Evolutionary conservation across 23 tunicate genomes (phyloP), one percentile per base, ranked within the genome.

Genomic region (Phallusia fumigata): DNA sequence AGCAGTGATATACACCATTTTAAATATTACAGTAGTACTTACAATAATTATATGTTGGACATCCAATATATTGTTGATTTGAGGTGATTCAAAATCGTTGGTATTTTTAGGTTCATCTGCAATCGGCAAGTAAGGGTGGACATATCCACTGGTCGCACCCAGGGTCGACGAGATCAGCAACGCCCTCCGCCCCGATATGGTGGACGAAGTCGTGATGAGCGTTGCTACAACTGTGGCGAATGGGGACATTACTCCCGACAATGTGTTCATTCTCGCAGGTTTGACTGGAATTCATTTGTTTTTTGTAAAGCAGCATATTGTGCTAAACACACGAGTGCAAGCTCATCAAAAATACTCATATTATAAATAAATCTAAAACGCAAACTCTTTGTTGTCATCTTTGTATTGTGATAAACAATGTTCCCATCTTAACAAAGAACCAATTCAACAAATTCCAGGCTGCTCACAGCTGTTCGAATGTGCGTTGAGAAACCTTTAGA

Each of bases 81-180:
- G n/a, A n/a, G n/a, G n/a, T n/a, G n/a, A n/a, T n/a, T n/a, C n/a
- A 40, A 40, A 40, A 58, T 24, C 15, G 11, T 58, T 58, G 1
- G 13, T 58, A 24, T 58, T 22, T 24, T 21, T 58, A 90, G 95
- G 52, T 80, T 45, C 32, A 80, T 93, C 30, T 93, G 92, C 72
- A 93, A 79, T 52, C 90, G 90, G 15, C 84, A 87, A 45, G 87
- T 89, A 0, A 88, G 87, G 81, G 93, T 88, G 36, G 98, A 93
- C 53, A 81, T 93, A 21, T 93, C 98, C 0, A 90, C 45, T 16
- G 32, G 75, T 18, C 74, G 88, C 31, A 36, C 65, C 0, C 36
- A 85, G 19, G 24, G 76, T 16, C 51, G 69, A 31, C 53, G 75
- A 13, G 80, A 65, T 3, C 82, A 47, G 0, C 47, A 5, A 40